Percentiles rank a stretch among this genome's conserved stretches.
These are phyloP conservation scores for Sinocyclocheilus grahami DNA, from an alignment of 2,113 vertebrate genomes.

Conservation along the genomic window DNA sequence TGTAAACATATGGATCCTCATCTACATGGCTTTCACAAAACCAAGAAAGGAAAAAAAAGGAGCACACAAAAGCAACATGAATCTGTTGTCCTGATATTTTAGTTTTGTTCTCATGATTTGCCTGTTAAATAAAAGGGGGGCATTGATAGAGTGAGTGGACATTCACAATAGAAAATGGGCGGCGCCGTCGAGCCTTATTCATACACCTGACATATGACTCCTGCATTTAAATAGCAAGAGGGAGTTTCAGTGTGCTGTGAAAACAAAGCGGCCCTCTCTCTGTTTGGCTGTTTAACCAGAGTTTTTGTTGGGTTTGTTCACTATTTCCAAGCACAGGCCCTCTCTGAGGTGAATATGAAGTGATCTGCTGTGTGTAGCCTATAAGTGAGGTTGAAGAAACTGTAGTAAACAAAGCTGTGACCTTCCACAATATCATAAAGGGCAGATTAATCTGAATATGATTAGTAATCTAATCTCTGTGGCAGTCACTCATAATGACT, in stretches of 20 bases:
- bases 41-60: neutral
- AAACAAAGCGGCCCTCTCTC: constrained; percentile 53
- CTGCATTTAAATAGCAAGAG: constrained; percentile 57
- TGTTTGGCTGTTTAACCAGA: constrained; percentile 42
- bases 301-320: constrained; percentile 13
- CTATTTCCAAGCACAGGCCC: neutral
- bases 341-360: neutral
- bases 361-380: neutral
- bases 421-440: neutral
- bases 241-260: constrained; percentile 47
- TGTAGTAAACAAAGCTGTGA: neutral
- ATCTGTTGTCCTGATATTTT: neutral
- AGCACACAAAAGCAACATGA: neutral
- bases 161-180: constrained; percentile 47
- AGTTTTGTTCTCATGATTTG: constrained; percentile 14
- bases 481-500: neutral
- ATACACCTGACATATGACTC: constrained; percentile 70
- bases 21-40: neutral
- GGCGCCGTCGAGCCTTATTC: constrained; percentile 54
- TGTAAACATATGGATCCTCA: neutral
- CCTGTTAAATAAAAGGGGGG: constrained; percentile 37
- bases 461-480: neutral
- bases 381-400: neutral
- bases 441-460: neutral
- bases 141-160: constrained; percentile 35